Conservation (phyloP, 2,888 invertebrate species). For the Alsophila aescularia region DNA sequence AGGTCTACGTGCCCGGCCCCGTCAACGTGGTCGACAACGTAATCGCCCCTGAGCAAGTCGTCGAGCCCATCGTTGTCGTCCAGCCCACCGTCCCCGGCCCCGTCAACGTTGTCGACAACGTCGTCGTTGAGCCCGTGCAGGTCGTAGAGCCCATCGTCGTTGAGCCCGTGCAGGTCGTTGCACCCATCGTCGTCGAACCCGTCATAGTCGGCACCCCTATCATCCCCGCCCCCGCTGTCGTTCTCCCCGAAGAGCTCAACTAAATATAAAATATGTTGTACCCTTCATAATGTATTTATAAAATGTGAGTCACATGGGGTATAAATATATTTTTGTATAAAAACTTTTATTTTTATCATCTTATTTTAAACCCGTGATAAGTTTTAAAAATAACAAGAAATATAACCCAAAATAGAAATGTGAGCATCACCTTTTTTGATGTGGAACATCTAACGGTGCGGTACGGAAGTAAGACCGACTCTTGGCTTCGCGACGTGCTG, state of each 20-base stretch:
- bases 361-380: slow-evolving; percentile 32
- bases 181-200: slow-evolving; percentile 21
- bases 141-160: slow-evolving; percentile 34
- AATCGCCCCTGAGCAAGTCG: slow-evolving; percentile 17
- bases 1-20: slow-evolving; percentile 26
- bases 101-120: slow-evolving; percentile 32
- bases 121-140: slow-evolving; percentile 21
- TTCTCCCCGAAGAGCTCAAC: slow-evolving; percentile 55
- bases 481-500: too few species aligned
- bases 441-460: too few species aligned
- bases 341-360: slow-evolving; percentile 26
- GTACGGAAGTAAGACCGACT: too few species aligned
- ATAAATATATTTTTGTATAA: slow-evolving; percentile 29
- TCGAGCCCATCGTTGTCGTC: slow-evolving; percentile 25
- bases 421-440: too few species aligned
- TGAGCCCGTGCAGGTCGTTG: slow-evolving; percentile 24
- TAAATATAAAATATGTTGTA: slow-evolving; percentile 34
- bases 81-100: slow-evolving; percentile 23
- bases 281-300: slow-evolving; percentile 10
- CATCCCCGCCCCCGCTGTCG: slow-evolving; percentile 49
- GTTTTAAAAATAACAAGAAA: slow-evolving; percentile 30
- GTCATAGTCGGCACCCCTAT: slow-evolving; percentile 39
- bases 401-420: too few species aligned
- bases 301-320: slow-evolving; percentile 17
- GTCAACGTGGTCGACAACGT: slow-evolving; percentile 27